A percentile compares a stretch with the other conserved stretches of the same genome.
Evolutionary conservation across 2,113 vertebrate genomes (phyloP).

Genomic region (Hirundichthys speculiger): DNA sequence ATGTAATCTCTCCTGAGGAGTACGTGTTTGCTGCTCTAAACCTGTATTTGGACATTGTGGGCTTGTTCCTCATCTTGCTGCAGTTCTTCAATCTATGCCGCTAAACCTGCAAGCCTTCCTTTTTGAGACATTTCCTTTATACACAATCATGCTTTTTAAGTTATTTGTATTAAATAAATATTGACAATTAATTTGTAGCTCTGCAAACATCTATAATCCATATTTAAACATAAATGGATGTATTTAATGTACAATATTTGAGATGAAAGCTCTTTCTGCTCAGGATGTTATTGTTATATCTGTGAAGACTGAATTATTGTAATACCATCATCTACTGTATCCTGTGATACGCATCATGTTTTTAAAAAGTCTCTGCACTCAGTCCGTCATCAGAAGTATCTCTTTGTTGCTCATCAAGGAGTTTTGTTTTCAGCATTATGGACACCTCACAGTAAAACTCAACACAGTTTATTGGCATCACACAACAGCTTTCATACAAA

Average conservation of each 20-base stretch:
- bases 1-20: conserved; percentile 81
- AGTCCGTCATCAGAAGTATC: no score
- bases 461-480: conserved; percentile 89
- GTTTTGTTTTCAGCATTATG: background rate
- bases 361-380: no score
- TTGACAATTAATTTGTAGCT: no score
- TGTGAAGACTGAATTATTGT: no score
- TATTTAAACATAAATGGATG: no score
- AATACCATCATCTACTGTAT: no score
- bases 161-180: background rate
- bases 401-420: no score
- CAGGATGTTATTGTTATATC: no score
- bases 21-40: conserved; percentile 85
- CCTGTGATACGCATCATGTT: no score
- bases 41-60: conserved; percentile 84
- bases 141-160: background rate
- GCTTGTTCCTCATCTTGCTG: conserved; percentile 83
- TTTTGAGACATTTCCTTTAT: background rate
- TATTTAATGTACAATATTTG: no score
- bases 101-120: conserved; percentile 16
- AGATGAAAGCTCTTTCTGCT: no score
- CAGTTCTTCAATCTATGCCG: conserved; percentile 70
- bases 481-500: conserved; percentile 93
- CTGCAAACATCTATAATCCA: no score
- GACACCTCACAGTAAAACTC: conserved; percentile 61